These are phyloP conservation scores for Megaceryle torquata DNA, from an alignment of 2,113 vertebrate species.

Conservation along the genomic window DNA sequence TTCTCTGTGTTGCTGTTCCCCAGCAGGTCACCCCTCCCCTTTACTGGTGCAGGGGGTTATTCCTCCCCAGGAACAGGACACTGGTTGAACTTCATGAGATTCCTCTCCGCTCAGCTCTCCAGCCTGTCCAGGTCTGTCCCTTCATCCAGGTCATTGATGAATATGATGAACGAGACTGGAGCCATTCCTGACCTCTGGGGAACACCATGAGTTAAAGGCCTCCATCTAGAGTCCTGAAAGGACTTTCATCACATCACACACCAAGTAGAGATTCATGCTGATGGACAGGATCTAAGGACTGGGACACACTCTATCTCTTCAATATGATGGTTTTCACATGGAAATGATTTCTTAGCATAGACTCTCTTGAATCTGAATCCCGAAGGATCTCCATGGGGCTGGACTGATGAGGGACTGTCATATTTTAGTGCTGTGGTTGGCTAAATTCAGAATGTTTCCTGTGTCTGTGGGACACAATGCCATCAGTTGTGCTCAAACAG, in stretches of 20 bases:
- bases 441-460: neutral
- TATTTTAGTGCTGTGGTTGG: neutral
- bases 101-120: too few relatives aligned
- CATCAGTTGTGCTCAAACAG: neutral
- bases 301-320: neutral
- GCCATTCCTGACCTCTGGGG: too few relatives aligned
- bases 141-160: too few relatives aligned
- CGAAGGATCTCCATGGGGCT: neutral
- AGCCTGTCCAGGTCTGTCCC: too few relatives aligned
- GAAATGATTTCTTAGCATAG: neutral
- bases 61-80: too few relatives aligned
- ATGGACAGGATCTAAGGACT: neutral
- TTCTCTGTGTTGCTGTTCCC: too few relatives aligned
- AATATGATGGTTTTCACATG: neutral
- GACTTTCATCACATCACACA: too few relatives aligned
- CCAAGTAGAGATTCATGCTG: accelerated
- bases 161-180: too few relatives aligned
- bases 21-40: too few relatives aligned
- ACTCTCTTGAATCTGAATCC: neutral
- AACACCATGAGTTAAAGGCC: too few relatives aligned
- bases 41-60: too few relatives aligned
- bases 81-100: too few relatives aligned
- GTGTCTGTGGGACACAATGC: neutral
- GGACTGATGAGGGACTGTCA: neutral
- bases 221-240: neutral